phyloP scores from a whole-genome alignment of 1,140 invertebrate genomes.

The Drosophila lacertosa region DNA sequence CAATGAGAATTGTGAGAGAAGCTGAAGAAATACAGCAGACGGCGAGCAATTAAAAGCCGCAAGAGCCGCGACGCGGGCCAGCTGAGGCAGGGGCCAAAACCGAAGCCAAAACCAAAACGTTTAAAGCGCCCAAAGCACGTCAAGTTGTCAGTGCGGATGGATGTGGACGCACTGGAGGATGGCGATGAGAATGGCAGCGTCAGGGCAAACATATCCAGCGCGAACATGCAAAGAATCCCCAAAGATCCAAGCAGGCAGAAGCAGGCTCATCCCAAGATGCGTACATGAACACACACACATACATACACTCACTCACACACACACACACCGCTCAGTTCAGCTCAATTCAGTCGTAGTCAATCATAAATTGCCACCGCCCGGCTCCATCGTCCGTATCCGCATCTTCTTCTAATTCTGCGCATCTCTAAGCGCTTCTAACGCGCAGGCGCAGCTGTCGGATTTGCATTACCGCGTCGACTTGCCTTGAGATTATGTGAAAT shows the following conservation, averaged over 20 bases:
- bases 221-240: background rate
- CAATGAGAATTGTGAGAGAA: conserved; percentile 82
- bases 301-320: too few relatives aligned
- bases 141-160: conserved; percentile 65
- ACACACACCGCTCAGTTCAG: too few relatives aligned
- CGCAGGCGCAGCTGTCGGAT: conserved; percentile 78
- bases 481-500: conserved; percentile 82
- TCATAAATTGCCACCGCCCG: conserved; percentile 55
- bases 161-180: conserved; percentile 43
- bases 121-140: conserved; percentile 80
- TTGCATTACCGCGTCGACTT: conserved; percentile 79
- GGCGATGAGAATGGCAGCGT: conserved; percentile 30
- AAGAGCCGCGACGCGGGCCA: background rate
- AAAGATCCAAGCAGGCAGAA: background rate
- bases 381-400: background rate
- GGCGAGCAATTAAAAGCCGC: conserved; percentile 73
- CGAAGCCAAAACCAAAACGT: conserved; percentile 63
- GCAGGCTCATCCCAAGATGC: background rate
- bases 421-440: conserved; percentile 69
- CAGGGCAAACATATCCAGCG: conserved; percentile 13
- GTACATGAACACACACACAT: background rate
- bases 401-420: conserved; percentile 28
- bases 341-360: conserved; percentile 76
- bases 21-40: conserved; percentile 76
- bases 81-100: conserved; percentile 18